A percentile compares a stretch with the other conserved stretches of the same genome.
Evolutionary conservation across 2,888 invertebrate genomes (phyloP).

Genomic region (Tachina grossa): DNA sequence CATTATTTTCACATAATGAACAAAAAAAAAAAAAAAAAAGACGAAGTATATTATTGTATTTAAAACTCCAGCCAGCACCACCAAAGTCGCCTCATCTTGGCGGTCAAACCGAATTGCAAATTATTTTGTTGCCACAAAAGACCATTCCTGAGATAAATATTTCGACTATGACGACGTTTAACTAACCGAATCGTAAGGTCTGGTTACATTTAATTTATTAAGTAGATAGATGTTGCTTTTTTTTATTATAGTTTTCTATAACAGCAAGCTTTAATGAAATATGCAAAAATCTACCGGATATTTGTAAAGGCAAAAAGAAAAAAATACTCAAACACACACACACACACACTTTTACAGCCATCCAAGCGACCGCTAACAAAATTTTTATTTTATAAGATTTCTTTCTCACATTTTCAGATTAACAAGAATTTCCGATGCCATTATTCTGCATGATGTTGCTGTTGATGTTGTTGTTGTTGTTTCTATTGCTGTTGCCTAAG

Average conservation of each 20-base stretch:
- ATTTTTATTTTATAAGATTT: conserved; percentile 66
- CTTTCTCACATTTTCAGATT: conserved; percentile 67
- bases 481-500: conserved; percentile 9
- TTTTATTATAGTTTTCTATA: neutral
- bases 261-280: conserved; percentile 34
- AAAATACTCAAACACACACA: neutral
- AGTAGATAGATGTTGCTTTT: neutral
- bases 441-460: neutral
- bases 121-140: conserved; percentile 57
- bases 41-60: conserved; percentile 8
- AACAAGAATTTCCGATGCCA: conserved; percentile 63
- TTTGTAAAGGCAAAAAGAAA: conserved; percentile 41
- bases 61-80: conserved; percentile 30
- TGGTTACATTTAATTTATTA: conserved; percentile 59
- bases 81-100: conserved; percentile 47
- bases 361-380: conserved; percentile 36
- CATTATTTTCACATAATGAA: conserved; percentile 65
- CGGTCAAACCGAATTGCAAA: conserved; percentile 68
- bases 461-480: conserved; percentile 13
- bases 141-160: conserved; percentile 54
- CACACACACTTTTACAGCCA: neutral
- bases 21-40: neutral
- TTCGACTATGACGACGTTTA: conserved; percentile 64
- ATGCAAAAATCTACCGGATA: conserved; percentile 69
- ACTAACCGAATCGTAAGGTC: conserved; percentile 67